Evolutionary conservation across 2,797 vertebrate species (phyloP).

Genomic region (Acanthiza pusilla): DNA sequence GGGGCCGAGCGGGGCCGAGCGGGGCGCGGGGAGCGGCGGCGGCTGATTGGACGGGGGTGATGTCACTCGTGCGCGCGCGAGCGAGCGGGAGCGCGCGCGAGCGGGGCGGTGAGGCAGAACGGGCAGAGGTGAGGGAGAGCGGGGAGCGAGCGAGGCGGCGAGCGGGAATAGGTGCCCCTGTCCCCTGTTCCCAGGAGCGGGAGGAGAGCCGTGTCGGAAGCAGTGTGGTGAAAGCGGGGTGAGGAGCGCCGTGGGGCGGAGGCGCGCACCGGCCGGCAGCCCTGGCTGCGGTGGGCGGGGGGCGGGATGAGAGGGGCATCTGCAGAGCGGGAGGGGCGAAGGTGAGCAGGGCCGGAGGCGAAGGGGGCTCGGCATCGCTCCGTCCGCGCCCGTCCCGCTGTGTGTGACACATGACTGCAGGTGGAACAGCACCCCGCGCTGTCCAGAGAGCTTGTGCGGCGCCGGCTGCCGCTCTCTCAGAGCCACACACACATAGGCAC

Average conservation of each 20-base stretch:
- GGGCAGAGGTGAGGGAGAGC: neutral
- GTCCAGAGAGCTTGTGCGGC: neutral
- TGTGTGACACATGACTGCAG: neutral
- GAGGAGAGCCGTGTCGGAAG: neutral
- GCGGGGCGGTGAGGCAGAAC: neutral
- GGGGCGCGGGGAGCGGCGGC: neutral
- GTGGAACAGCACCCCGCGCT: neutral
- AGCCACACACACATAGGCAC: rapidly evolving
- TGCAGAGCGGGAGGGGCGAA: neutral
- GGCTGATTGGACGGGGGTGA: constrained; percentile 59
- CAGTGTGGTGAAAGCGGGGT: rapidly evolving
- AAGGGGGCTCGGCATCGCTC: neutral
- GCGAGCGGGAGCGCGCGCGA: neutral
- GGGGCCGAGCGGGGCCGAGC: neutral
- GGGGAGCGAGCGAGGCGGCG: too few relatives aligned
- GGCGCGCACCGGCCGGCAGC: neutral
- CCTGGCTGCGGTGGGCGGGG: neutral
- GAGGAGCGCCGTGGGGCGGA: neutral
- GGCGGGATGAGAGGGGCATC: neutral
- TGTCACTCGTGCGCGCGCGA: constrained; percentile 52
- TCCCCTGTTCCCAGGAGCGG: neutral
- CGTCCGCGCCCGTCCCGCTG: neutral
- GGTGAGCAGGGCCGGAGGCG: neutral
- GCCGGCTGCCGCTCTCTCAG: neutral
- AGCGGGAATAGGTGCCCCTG: rapidly evolving